Evolutionary conservation across 1,140 invertebrate species (phyloP), one percentile per base, ranked within the genome.

Genomic region (Papilio dardanus): DNA sequence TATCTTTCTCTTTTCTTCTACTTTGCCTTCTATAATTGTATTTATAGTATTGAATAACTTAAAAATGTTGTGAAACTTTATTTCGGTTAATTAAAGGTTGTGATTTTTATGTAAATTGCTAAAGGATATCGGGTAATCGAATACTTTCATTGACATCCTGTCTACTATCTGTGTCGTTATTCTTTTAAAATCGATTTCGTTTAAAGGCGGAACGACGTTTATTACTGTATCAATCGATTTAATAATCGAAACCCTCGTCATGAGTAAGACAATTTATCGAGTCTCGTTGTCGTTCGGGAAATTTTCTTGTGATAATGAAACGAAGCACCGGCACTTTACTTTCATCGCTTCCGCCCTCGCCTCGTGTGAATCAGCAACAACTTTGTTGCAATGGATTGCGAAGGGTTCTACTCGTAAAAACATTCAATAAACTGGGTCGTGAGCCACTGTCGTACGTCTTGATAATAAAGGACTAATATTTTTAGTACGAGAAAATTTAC

Each of bases 211-310:
- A 58, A 58, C 12, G 54, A 58, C 24, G 8, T 28, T 58, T 58
- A 58, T 58, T 58, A 58, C 54, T 30, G 10, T 24, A 58, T 58
- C 21, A 58, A 58, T 58, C 54, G 54, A 54, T 58, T 58, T 28
- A 58, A 58, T 58, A 58, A 58, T 58, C 54, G 54, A 58, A n/a
- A 58, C 54, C 21, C 54, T 58, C 54, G 54, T 58, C 50, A 50
- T 50, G 8, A 58, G 54, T 58, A 58, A 58, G 21, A 58, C 10
- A 58, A 58, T 58, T 58, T 58, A 58, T 58, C 24, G 54, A 28
- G 54, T 58, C 54, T 16, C 30, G 50, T 58, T 58, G 54, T 58
- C 54, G 54, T 58, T 58, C 54, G 54, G 54, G 54, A 58, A 58
- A 58, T 58, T 58, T 58, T 58, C 54, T 58, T 58, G 21, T 58